Percentiles rank a stretch among this genome's conserved stretches.
Conservation (phyloP, 1,140 invertebrate species). For the Anastrepha obliqua region DNA sequence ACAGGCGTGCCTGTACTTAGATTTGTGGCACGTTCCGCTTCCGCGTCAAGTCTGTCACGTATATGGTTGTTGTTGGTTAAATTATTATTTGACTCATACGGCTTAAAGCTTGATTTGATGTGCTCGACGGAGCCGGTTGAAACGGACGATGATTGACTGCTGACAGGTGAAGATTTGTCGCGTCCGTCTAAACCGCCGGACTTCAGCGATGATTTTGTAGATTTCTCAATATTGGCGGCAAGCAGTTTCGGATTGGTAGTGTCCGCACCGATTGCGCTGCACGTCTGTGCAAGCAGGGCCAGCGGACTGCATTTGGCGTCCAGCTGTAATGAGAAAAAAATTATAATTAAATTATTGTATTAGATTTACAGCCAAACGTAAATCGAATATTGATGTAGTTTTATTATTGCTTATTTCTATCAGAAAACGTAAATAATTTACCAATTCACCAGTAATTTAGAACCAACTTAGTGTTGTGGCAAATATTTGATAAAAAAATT, state of each 20-base stretch:
- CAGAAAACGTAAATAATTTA: too few relatives aligned
- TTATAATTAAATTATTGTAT: too few relatives aligned
- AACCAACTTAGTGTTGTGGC: too few relatives aligned
- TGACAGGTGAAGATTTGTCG: conserved; percentile 78
- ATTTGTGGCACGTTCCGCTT: conserved; percentile 71
- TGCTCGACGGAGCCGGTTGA: conserved; percentile 73
- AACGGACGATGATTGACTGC: conserved; percentile 72
- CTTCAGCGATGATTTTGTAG: conserved; percentile 75
- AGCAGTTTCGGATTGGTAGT: conserved; percentile 82
- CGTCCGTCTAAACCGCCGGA: conserved; percentile 75
- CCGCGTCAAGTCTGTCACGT: conserved; percentile 60
- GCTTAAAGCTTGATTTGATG: conserved; percentile 81
- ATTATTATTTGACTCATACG: conserved; percentile 79
- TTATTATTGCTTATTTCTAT: too few relatives aligned
- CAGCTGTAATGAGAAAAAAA: conserved; percentile 83
- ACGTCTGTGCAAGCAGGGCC: conserved; percentile 94
- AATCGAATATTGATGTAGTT: too few relatives aligned
- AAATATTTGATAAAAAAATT: too few relatives aligned
- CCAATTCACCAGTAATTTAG: too few relatives aligned
- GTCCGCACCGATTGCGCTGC: conserved; percentile 95
- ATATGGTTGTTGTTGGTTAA: conserved; percentile 67
- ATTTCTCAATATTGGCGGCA: conserved; percentile 82
- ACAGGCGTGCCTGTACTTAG: conserved; percentile 58
- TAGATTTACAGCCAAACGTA: too few relatives aligned
- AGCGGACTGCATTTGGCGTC: conserved; percentile 96